Evolutionary conservation across 2,888 invertebrate genomes (phyloP).

Genomic region (Polyploca ridens): DNA sequence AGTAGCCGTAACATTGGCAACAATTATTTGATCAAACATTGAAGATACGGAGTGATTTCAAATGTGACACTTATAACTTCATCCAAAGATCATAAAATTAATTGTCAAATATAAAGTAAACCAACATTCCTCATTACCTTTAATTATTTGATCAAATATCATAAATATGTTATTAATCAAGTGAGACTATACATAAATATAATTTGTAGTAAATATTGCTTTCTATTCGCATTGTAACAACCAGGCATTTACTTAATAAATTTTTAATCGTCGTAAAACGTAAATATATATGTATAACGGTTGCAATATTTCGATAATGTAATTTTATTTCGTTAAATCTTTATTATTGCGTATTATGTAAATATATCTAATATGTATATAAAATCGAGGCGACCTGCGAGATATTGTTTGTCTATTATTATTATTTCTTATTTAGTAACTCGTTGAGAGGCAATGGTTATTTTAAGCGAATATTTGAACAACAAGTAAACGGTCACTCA

Average conservation of each 20-base stretch:
- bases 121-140: background rate
- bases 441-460: background rate
- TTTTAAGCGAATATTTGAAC: background rate
- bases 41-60: background rate
- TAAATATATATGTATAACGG: background rate
- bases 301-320: no score
- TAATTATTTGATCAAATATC: background rate
- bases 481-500: background rate
- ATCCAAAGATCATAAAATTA: background rate
- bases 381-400: no score
- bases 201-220: background rate
- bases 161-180: background rate
- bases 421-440: background rate
- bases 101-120: background rate
- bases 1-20: background rate
- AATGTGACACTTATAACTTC: background rate
- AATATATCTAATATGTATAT: background rate
- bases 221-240: background rate
- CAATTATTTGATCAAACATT: background rate
- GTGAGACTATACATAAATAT: background rate
- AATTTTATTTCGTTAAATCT: background rate
- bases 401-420: background rate
- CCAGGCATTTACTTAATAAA: background rate
- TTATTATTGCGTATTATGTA: background rate
- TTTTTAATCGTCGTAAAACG: background rate